Conservation (phyloP, 2,797 vertebrate species). For the Perodicticus potto region DNA sequence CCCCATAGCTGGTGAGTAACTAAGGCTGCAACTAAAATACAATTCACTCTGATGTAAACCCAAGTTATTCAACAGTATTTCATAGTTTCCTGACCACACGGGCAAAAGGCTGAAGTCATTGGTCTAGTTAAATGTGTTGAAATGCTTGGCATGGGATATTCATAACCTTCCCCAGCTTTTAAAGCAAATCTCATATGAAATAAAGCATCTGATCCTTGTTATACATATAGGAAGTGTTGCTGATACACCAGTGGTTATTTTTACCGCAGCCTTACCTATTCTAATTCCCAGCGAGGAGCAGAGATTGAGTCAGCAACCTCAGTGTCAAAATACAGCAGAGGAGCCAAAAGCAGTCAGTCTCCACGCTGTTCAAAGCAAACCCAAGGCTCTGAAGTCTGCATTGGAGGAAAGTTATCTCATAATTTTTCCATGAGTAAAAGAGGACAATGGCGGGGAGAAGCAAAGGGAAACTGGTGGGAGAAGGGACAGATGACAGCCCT, state of each 20-base stretch:
- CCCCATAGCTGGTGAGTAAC: neutral
- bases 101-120: neutral
- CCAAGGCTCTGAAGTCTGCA: neutral
- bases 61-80: neutral
- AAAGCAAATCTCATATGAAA: neutral
- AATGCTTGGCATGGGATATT: neutral
- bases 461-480: neutral
- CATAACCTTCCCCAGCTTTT: neutral
- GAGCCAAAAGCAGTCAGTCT: neutral
- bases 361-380: neutral
- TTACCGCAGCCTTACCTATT: neutral
- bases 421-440: neutral
- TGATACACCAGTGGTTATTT: neutral
- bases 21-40: neutral
- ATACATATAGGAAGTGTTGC: accelerated
- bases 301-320: neutral
- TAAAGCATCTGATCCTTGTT: neutral
- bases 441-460: accelerated
- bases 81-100: neutral
- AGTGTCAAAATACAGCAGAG: neutral
- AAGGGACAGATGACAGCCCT: neutral
- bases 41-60: neutral
- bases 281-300: neutral
- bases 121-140: neutral
- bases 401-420: neutral